Base-by-base conservation (phyloP, 1,140 invertebrate genomes). In the Monochamus saltuarius region DNA sequence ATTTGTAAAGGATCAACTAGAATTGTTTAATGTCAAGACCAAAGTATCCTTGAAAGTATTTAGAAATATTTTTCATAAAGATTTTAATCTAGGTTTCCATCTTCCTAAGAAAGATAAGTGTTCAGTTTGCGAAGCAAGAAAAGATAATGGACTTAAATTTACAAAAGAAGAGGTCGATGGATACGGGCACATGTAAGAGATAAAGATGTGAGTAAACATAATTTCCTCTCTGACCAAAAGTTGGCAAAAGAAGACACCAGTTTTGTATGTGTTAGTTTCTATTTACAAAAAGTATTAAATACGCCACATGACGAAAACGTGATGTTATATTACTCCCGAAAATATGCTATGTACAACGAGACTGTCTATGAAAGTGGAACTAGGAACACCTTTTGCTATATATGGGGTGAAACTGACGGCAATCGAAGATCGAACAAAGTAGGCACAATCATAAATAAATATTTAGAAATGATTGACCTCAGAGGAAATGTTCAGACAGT, bases 401-500 rank as follows among this genome's bases (percentile, higher is more conserved):
- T 73, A 7, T 79, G 77, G 77, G 64, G 74, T 65, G 76, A 80
- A 59, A 61, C 63, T 6, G 71, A 75, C 39, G 78, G 69, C 36
- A 72, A 71, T n/a, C 64, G 74, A 47, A 72, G 68, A 17, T 64
- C 73, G 13, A 74, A 73, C 29, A 70, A 75, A 68, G 78, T 79
- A 43, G n/a, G 16, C 35, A 53, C 45, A 46, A 11, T 47, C 45
- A 47, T 11, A 11, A 14, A 16, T 13, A 13, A 40, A 40, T 16
- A 16, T n/a, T 13, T n/a, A 40, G 14, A 16, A 40, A 40, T 40
- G 22, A 29, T 29, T 29, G 22, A 29, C 22, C 22, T 3, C 2
- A 29, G 22, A 29, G 22, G 22, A 29, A 29, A 29, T 29, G 22
- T 29, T 29, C 22, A 29, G 22, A 29, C 22, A 29, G 22, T 29